phyloP scores from a whole-genome alignment of 2,113 vertebrate species.

The Desmodus rotundus region DNA sequence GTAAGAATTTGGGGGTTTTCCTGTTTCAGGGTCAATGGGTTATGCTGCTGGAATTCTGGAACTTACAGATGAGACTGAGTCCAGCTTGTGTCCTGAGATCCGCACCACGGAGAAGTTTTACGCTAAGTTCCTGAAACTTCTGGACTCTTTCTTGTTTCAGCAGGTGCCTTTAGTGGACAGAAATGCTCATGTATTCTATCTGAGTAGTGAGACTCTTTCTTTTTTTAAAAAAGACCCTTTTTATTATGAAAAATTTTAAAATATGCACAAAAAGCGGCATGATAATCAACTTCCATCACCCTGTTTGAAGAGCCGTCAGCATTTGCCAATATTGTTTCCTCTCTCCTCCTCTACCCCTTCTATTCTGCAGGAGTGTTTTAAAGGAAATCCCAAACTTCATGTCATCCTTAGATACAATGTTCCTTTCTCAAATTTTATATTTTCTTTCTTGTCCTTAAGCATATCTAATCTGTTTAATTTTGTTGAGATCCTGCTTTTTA shows the following conservation, averaged over 20 bases:
- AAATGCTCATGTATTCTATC: neutral
- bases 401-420: neutral
- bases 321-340: neutral
- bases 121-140: neutral
- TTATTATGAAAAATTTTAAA: neutral
- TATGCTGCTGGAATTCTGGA: neutral
- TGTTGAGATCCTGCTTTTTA: neutral
- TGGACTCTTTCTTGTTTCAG: neutral
- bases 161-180: neutral
- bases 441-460: neutral
- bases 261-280: neutral
- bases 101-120: neutral
- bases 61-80: neutral
- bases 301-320: neutral
- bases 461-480: neutral
- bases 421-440: neutral
- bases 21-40: neutral
- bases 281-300: neutral
- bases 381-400: neutral
- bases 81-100: neutral
- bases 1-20: neutral
- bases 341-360: neutral
- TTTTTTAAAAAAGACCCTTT: neutral
- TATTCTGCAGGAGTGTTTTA: neutral
- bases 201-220: neutral